Base-by-base conservation (phyloP, 2,113 vertebrate species). In the Nematolebias whitei region DNA sequence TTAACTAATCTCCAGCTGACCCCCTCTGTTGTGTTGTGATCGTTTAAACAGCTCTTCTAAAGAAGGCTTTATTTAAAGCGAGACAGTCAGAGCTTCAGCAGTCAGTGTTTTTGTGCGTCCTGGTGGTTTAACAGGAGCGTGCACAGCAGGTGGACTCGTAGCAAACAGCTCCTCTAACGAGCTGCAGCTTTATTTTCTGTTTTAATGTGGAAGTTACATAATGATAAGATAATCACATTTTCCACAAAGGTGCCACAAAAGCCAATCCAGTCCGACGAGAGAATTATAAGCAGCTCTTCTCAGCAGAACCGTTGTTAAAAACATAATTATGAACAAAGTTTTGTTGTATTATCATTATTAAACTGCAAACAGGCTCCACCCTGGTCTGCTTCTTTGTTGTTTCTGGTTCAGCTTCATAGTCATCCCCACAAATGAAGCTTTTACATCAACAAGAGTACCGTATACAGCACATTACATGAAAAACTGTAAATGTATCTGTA, bases 91-190 rank as follows among this genome's bases (percentile, higher is more conserved):
- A 35, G 38, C 39, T 59, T 15, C 14, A 18, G 48, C 14, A 51
- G 18, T 51, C 18, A 22, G 7, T 50, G 35, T 24, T 20, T 22
- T 5, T 48, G 12, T 32, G 41, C 12, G n/a, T 61, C 54, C 20
- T 22, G 39, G 50, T 44, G 51, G 6, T 51, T 68, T n/a, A 50
- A 23, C 1, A 59, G 56, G 19, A 43, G 47, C 5, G 15, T 29
- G 26, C 57, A 14, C 35, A 58, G 45, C 55, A 68, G 56, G 56
- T 68, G 55, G 51, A 47, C 22, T 59, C 15, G 14, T 60, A 60
- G 19, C 44, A 40, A 14, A 23, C 12, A n/a, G n/a, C n/a, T n/a
- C n/a, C n/a, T n/a, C n/a, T n/a, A n/a, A n/a, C 5, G 23, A 26
- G 56, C 9, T 58, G 20, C 38, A 24, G 14, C 39, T 41, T 43